Base-by-base conservation (phyloP, 2,797 vertebrate species). In the Enteromius unitaeniatus region DNA sequence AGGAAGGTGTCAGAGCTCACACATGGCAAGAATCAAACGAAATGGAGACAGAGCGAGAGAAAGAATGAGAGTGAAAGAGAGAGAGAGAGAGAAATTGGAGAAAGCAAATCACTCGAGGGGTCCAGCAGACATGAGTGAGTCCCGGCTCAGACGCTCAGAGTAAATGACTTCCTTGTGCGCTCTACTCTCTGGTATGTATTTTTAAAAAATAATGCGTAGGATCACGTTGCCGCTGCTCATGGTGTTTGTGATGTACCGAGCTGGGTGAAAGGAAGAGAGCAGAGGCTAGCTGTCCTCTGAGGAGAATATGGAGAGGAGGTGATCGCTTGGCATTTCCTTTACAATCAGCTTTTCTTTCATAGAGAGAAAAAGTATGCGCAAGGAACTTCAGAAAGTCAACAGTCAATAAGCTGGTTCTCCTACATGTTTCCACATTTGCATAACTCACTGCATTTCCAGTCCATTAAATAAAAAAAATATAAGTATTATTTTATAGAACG, bases 161-260 rank as follows among this genome's bases (percentile, higher is more conserved):
- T 86, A 88, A 89, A 90, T 88, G 81, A 86, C 79, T 89, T 90
- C 87, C 88, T 89, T 77, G 34, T 89, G 86, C 85, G 81, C 45
- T 51, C 70, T 86, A 40, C 67, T 78, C 68, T 85, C 69, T 86
- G 86, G 85, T 83, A 81, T 87, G 87, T 84, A 64, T 82, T 84
- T 74, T 84, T 81, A 15, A 42, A 83, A 83, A 90, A 86, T 79
- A 87, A 79, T 78, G 85, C 42, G 26, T 80, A 84, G 83, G 86
- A 89, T 88, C 81, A 65, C 28, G 67, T 86, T 83, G 79, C 85
- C 42, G 45, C 69, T 78, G 23, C 83, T 87, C 69, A 58, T 67
- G 80, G 80, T 85, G 74, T 70, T 79, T 88, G 76, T 64, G 67
- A 72, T 64, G 76, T 72, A 1, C 40, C 1, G 42, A 40, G 15